These are phyloP conservation scores for Pogonophryne albipinna DNA, from an alignment of 2,797 vertebrate genomes.

Conservation along the genomic window DNA sequence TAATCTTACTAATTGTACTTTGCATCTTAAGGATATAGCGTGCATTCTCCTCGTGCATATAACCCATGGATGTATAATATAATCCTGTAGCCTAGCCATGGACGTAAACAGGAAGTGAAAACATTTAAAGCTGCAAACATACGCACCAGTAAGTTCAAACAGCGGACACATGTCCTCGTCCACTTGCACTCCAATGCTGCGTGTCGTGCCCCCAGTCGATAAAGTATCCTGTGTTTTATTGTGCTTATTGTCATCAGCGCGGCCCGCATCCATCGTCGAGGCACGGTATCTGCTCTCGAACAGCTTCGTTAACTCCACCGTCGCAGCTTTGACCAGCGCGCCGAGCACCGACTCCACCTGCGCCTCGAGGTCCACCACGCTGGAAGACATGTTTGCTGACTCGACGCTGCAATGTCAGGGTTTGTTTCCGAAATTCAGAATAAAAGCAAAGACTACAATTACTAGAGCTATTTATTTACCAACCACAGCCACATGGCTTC, in stretches of 20 bases:
- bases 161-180: constrained; percentile 32
- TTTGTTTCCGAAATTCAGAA: rapidly evolving
- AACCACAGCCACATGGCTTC: constrained; percentile 67
- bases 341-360: constrained; percentile 83
- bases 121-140: constrained; percentile 1
- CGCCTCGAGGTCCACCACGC: constrained; percentile 67
- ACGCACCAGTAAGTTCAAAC: constrained; percentile 44
- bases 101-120: constrained; percentile 40
- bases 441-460: not conserved
- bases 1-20: not conserved
- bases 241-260: not conserved
- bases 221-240: not conserved
- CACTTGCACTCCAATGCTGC: constrained; percentile 83
- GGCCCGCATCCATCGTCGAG: constrained; percentile 37
- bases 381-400: constrained; percentile 67
- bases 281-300: constrained; percentile 79
- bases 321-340: constrained; percentile 78
- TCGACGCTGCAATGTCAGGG: too few relatives aligned
- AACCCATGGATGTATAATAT: not conserved
- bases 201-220: constrained; percentile 22
- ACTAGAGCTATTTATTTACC: constrained; percentile 59
- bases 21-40: not conserved
- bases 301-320: constrained; percentile 82
- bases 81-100: not conserved
- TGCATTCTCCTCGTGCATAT: not conserved